phyloP scores from a whole-genome alignment of 1,140 invertebrate genomes.

The Listronotus bonariensis region DNA sequence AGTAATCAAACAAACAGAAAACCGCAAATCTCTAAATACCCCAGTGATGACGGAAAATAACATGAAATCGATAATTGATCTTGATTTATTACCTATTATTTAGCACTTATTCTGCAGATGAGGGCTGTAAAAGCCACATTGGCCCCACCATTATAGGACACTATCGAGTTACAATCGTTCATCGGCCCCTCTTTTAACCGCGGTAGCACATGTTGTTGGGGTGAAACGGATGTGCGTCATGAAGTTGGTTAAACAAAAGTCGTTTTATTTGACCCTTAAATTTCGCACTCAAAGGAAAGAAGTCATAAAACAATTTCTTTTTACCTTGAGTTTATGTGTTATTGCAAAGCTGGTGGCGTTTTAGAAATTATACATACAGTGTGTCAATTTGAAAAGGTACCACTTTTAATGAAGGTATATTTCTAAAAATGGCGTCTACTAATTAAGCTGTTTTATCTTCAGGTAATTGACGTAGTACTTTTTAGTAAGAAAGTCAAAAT shows the following conservation, averaged over 20 bases:
- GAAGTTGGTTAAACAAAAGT: conserved; percentile 14
- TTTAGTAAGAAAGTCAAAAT: too few relatives aligned
- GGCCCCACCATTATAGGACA: conserved; percentile 25
- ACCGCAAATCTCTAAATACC: conserved; percentile 27
- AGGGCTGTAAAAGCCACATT: conserved; percentile 25
- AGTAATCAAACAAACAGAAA: conserved; percentile 28
- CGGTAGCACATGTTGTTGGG: conserved; percentile 11
- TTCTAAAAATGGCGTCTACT: too few relatives aligned
- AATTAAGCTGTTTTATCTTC: too few relatives aligned
- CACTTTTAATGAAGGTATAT: too few relatives aligned
- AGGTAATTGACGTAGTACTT: too few relatives aligned
- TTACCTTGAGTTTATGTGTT: too few relatives aligned
- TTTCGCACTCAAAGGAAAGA: too few relatives aligned
- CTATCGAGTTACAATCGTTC: conserved; percentile 30
- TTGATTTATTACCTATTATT: conserved; percentile 36
- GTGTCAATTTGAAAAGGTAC: too few relatives aligned
- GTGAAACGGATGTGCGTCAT: conserved; percentile 4
- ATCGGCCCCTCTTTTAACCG: conserved; percentile 3
- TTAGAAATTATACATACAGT: too few relatives aligned
- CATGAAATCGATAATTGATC: conserved; percentile 27
- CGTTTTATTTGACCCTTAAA: conserved; percentile 17
- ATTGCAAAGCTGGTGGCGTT: too few relatives aligned
- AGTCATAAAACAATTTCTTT: too few relatives aligned
- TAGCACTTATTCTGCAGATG: conserved; percentile 20
- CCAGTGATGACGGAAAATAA: conserved; percentile 20